Base-by-base conservation (phyloP, 1,140 invertebrate species). In the Drosophila cardini region DNA sequence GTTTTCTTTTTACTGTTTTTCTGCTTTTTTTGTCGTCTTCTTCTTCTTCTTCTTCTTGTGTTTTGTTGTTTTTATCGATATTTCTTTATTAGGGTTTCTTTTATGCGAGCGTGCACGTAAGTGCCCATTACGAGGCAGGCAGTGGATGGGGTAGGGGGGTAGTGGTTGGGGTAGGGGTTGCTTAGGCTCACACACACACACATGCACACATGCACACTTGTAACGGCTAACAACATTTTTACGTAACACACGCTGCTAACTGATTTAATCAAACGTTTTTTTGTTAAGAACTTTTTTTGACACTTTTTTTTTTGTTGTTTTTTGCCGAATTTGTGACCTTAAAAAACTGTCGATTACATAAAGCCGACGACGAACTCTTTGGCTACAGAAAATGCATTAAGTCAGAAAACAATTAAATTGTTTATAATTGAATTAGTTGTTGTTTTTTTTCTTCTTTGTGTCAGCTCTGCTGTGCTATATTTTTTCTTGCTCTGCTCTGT, bases 81-180 rank as follows among this genome's bases (percentile, higher is more conserved):
- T 86, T 86, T 86, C 84, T 86, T 86, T 86, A 87, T 87, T 86
- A 87, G 79, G 83, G 83, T 86, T 86, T 87, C 82, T 87, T 87
- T 87, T 86, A 80, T 86, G 83, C 40, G 83, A 87, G 72, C 83
- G 84, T 83, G 76, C 82, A 82, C 83, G 83, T 86, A 86, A 86
- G 83, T 83, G 84, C 83, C 83, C 72, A 77, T 86, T 73, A 74
- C 58, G 43, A 43, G 30, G 50, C 30, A 34, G 30, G 50, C 7
- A n/a, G 30, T 13, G 48, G 16, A 26, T 15, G 48, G 26, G 52
- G 8, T 6, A 36, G n/a, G 48, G 48, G 9, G 42, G 30, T 6
- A 10, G 45, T 10, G 11, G 32, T 36, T 7, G 26, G 45, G 43
- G 40, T 21, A 46, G 32, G 48, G 40, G 62, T 42, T 38, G 56